Conservation (phyloP, 2,888 invertebrate genomes). For the Iphiclides podalirius region DNA sequence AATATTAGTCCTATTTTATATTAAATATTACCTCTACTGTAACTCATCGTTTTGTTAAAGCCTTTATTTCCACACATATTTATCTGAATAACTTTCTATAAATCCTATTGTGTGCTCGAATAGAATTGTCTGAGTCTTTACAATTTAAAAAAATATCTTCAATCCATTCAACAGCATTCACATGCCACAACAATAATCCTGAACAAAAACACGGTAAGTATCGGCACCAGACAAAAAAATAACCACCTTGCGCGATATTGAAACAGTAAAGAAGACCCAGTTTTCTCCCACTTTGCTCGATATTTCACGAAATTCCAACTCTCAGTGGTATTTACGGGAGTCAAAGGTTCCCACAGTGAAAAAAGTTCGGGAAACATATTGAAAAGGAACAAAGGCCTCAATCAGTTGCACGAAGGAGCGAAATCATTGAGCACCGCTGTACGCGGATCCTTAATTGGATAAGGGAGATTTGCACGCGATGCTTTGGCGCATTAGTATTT, state of each 20-base stretch:
- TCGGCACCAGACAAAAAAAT: background rate
- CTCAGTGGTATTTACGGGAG: background rate
- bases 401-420: conserved; percentile 46
- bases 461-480: conserved; percentile 58
- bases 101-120: background rate
- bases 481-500: conserved; percentile 22
- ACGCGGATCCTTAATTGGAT: conserved; percentile 50
- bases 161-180: background rate
- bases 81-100: background rate
- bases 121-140: background rate
- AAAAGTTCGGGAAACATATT: conserved; percentile 17
- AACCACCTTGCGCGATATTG: background rate
- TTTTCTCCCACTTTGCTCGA: conserved; percentile 2
- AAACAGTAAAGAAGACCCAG: background rate
- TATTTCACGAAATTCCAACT: conserved; percentile 7
- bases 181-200: background rate
- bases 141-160: background rate
- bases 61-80: background rate
- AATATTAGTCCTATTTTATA: too few species aligned
- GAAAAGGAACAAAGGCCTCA: conserved; percentile 33
- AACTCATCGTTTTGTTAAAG: too few species aligned
- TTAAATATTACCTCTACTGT: too few species aligned
- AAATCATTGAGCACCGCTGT: conserved; percentile 47
- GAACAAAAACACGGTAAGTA: background rate
- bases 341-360: conserved; percentile 26